Base-by-base conservation (phyloP, 64 coral and sea anemone genomes). In the Actinia tenebrosa region DNA sequence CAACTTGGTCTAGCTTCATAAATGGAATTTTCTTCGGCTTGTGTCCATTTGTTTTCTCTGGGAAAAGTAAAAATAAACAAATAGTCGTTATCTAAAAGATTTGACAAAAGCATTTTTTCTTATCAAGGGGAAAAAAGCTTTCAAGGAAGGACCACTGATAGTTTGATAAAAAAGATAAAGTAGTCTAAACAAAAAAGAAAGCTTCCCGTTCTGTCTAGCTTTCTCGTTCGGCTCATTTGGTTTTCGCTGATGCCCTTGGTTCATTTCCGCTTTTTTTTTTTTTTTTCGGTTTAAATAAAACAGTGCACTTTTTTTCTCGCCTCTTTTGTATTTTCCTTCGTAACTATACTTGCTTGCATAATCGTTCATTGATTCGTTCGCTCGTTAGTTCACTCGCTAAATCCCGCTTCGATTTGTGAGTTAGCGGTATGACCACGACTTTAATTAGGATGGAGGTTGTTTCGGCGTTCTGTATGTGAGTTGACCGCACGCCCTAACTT, bases 11-110 rank as follows among this genome's bases (percentile, higher is more conserved):
- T 8, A n/a, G 19, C 19, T 75, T 80, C 7, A 94, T 58, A 94
- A 79, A 86, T 89, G 78, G 78, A 94, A 94, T 64, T 94, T 94
- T 46, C 80, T 89, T 42, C 92, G 72, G 58, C 92, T 94, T 72
- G 88, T 94, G 46, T 94, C 92, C 92, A 94, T 94, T 62, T 94
- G 87, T 64, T 94, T 94, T 80, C 92, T 83, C 92, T 94, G 88
- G 10, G 75, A 82, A 83, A 80, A 86, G 77, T 15, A 89, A 53
- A 92, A 68, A 71, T 60, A 58, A 58, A 78, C 7, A 22, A n/a
- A 45, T 5, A 71, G 3, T 44, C 68, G 64, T 53, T 8, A 44
- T 42, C 18, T 45, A 27, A 10, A 55, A 83, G 69, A 53, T 85
- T 85, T 85, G 83, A 44, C 63, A 44, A 75, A 75, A 75, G 23